Evolutionary conservation across 2,888 invertebrate genomes (phyloP).

Genomic region (Oscheius onirici): DNA sequence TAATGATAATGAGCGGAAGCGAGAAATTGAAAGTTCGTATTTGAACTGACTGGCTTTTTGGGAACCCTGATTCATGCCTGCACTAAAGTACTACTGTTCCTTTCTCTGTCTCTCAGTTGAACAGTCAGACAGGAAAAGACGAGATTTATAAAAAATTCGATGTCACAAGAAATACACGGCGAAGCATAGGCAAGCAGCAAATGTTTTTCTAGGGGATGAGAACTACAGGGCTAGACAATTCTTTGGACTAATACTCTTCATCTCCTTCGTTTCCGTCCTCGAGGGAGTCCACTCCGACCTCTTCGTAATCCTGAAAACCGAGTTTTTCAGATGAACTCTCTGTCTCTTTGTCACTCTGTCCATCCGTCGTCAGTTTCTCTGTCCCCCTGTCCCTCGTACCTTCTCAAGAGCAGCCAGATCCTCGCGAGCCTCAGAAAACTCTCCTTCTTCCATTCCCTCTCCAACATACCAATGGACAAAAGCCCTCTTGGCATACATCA

Average conservation of each 20-base stretch:
- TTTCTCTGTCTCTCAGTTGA: too few species aligned
- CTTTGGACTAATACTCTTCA: too few species aligned
- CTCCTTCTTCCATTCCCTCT: constrained; percentile 70
- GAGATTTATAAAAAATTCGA: too few species aligned
- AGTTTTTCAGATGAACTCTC: constrained; percentile 16
- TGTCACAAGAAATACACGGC: too few species aligned
- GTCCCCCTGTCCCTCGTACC: too few species aligned
- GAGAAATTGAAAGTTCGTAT: constrained; percentile 10
- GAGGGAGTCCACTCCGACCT: constrained; percentile 53
- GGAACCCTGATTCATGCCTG: constrained; percentile 7
- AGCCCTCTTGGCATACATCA: constrained; percentile 70
- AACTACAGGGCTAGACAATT: too few species aligned
- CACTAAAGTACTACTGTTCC: too few species aligned
- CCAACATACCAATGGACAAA: constrained; percentile 76
- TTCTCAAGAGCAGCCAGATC: constrained; percentile 63
- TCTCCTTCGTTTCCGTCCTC: constrained; percentile 30
- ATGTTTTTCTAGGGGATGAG: too few species aligned
- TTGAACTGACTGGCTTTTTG: constrained; percentile 21
- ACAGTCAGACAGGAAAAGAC: too few species aligned
- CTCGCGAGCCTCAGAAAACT: constrained; percentile 68
- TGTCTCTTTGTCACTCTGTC: too few species aligned
- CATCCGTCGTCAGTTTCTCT: too few species aligned
- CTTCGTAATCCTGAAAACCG: constrained; percentile 50
- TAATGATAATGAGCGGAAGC: constrained; percentile 81
- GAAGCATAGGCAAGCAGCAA: too few species aligned